Conservation (phyloP, 2,113 vertebrate species). For the Stercorarius parasiticus region DNA sequence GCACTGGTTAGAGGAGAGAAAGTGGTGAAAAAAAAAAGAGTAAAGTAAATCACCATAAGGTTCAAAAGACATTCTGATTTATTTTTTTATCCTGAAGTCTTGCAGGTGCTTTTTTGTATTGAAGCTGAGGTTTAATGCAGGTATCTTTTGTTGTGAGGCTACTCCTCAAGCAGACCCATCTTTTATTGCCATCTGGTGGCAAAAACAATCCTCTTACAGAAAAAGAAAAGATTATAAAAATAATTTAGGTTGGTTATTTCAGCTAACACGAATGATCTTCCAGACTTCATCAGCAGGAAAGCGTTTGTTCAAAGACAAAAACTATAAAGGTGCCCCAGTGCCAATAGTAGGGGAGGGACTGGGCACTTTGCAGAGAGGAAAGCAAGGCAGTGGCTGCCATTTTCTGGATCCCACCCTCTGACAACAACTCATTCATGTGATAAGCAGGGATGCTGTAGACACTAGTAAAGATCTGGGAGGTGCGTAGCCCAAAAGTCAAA, state of each 20-base stretch:
- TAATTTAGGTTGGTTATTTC: not conserved
- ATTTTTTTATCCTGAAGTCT: not conserved
- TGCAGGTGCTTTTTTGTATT: not conserved
- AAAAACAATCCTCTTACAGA: not conserved
- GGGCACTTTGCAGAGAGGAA: not conserved
- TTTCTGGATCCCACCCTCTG: not conserved
- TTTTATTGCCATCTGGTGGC: conserved; percentile 60
- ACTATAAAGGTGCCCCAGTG: not conserved
- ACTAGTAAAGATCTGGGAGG: not conserved
- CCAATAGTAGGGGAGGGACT: not conserved
- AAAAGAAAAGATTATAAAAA: not conserved
- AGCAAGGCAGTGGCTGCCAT: not conserved
- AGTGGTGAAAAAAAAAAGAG: not conserved
- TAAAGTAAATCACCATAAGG: not conserved
- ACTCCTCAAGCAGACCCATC: not conserved
- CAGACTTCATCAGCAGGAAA: not conserved
- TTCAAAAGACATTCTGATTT: not conserved
- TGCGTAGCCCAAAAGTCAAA: not conserved
- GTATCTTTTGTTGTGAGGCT: not conserved
- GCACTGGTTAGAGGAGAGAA: not conserved
- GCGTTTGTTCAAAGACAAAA: not conserved
- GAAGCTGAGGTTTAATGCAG: not conserved
- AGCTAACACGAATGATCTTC: too few relatives aligned
- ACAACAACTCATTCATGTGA: not conserved
- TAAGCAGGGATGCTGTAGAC: not conserved